phyloP scores from a whole-genome alignment of 2,113 vertebrate species.

The Chionodraco myersi region DNA sequence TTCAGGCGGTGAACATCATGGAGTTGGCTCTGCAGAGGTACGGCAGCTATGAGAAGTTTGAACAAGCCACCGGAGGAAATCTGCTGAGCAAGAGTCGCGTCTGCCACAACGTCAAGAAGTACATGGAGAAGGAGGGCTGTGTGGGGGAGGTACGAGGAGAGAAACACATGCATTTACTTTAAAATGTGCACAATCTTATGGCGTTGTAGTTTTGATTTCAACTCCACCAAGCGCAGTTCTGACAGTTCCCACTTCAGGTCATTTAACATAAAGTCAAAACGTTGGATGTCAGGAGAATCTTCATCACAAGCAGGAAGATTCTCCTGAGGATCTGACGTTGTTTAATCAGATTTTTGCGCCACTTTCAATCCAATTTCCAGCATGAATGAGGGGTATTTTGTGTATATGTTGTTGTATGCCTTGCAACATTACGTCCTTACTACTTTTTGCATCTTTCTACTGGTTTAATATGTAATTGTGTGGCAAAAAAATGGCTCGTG shows the following conservation, averaged over 20 bases:
- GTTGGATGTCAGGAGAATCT: too few relatives aligned
- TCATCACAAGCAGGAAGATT: too few relatives aligned
- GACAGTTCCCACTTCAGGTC: not conserved
- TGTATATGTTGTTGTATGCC: too few relatives aligned
- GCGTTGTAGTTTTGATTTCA: not conserved
- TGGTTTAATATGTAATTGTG: too few relatives aligned
- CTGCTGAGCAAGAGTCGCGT: conserved; percentile 90
- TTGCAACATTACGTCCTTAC: too few relatives aligned
- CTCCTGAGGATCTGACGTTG: too few relatives aligned
- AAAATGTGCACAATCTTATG: not conserved
- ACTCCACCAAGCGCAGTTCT: not conserved
- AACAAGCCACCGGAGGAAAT: conserved; percentile 91
- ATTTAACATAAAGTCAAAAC: not conserved
- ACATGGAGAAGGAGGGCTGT: conserved; percentile 96
- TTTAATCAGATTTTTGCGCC: too few relatives aligned
- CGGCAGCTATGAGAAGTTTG: conserved; percentile 93
- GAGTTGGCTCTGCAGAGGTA: conserved; percentile 90
- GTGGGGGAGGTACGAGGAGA: conserved; percentile 88
- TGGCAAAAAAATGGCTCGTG: too few relatives aligned
- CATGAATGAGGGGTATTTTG: too few relatives aligned
- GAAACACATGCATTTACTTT: not conserved
- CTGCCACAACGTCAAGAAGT: conserved; percentile 90
- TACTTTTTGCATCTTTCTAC: too few relatives aligned
- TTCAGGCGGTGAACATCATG: conserved; percentile 92
- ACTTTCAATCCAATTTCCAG: too few relatives aligned